phyloP scores from a whole-genome alignment of 1,140 invertebrate species.

The Ceratosolen solmsi region DNA sequence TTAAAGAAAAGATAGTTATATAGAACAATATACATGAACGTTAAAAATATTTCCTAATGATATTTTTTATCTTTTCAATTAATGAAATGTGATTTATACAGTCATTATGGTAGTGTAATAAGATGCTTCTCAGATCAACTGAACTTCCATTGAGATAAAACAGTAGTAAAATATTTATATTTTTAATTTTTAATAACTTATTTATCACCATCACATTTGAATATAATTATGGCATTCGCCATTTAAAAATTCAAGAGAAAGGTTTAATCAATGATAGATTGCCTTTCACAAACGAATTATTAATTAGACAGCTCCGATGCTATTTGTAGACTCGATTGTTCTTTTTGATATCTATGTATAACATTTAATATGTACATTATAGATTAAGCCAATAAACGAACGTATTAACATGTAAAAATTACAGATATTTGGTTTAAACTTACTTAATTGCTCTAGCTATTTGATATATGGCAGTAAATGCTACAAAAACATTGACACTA shows the following conservation, averaged over 20 bases:
- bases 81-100: neutral
- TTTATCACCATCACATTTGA: constrained; percentile 22
- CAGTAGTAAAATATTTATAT: constrained; percentile 18
- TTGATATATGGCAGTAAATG: constrained; percentile 87
- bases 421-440: constrained; percentile 51
- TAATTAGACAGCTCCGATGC: constrained; percentile 49
- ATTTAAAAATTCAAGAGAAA: neutral
- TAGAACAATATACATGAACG: neutral
- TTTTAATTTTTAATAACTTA: constrained; percentile 1
- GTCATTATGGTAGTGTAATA: neutral
- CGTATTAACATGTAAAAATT: neutral
- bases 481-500: constrained; percentile 95
- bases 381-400: neutral
- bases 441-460: constrained; percentile 79
- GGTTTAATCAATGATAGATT: neutral
- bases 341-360: constrained; percentile 60
- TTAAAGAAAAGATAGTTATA: constrained; percentile 6
- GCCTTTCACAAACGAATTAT: constrained; percentile 19
- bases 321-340: constrained; percentile 41
- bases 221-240: neutral
- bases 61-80: neutral
- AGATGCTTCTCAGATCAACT: constrained; percentile 25
- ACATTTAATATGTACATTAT: neutral
- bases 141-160: constrained; percentile 15
- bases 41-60: constrained; percentile 3